A percentile compares a stretch with the other conserved stretches of the same genome.
These are phyloP conservation scores for Amiota minor DNA, from an alignment of 2,888 invertebrate species.

Conservation along the genomic window DNA sequence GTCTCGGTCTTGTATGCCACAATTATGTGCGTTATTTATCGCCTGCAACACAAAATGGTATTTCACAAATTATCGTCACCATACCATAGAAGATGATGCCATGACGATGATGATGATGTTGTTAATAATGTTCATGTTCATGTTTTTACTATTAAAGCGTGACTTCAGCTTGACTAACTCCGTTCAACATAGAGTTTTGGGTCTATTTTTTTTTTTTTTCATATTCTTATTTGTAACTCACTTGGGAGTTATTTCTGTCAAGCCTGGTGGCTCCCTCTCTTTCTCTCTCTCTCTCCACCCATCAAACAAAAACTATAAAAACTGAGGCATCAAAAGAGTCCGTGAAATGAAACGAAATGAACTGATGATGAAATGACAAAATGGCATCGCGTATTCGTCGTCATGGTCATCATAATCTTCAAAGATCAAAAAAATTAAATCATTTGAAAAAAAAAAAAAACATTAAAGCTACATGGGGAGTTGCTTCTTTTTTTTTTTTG, in stretches of 20 bases:
- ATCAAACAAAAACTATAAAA: too few species aligned
- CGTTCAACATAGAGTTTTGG: too few species aligned
- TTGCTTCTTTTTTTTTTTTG: too few species aligned
- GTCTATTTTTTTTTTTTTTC: neutral
- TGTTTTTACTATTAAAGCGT: neutral
- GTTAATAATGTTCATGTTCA: neutral
- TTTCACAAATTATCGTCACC: slow-evolving; percentile 18
- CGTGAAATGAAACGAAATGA: neutral
- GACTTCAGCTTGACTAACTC: neutral
- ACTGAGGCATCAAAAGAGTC: too few species aligned
- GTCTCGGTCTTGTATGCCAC: slow-evolving; percentile 32
- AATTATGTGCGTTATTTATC: slow-evolving; percentile 58
- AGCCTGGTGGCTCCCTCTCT: too few species aligned
- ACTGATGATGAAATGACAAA: slow-evolving; percentile 5
- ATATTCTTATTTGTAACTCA: neutral
- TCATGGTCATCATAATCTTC: neutral
- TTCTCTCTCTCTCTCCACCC: too few species aligned
- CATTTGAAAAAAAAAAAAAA: neutral
- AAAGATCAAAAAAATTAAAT: neutral
- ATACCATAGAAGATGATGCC: too few species aligned
- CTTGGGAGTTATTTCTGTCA: too few species aligned
- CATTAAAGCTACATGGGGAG: neutral
- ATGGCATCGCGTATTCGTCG: neutral
- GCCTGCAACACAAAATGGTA: slow-evolving; percentile 33
- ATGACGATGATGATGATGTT: neutral